Percentiles rank a stretch among this genome's conserved stretches.
Conservation (phyloP, 2,888 invertebrate genomes). For the Lagria hirta region DNA sequence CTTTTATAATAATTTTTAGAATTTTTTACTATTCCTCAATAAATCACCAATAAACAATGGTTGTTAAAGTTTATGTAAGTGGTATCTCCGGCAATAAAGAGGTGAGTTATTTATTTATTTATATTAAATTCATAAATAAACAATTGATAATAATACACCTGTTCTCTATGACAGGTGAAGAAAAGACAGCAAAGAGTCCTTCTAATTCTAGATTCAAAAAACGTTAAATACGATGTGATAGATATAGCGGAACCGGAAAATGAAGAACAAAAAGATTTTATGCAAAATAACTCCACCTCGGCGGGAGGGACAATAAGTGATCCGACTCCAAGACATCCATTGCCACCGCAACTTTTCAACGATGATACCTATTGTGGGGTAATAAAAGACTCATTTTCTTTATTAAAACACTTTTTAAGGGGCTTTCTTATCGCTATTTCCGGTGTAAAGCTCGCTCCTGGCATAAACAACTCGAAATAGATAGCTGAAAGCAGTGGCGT, state of each 20-base stretch:
- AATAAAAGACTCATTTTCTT: too few relatives aligned
- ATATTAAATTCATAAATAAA: not conserved
- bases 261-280: conserved; percentile 85
- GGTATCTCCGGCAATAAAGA: conserved; percentile 94
- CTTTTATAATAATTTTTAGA: conserved; percentile 12
- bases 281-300: conserved; percentile 84
- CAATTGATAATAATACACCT: conserved; percentile 28
- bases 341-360: conserved; percentile 94
- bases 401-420: too few relatives aligned
- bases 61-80: conserved; percentile 87
- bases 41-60: conserved; percentile 61
- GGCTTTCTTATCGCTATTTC: too few relatives aligned
- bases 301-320: conserved; percentile 74
- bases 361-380: conserved; percentile 92
- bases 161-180: conserved; percentile 70
- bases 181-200: conserved; percentile 92
- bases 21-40: conserved; percentile 12
- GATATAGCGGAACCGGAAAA: conserved; percentile 94
- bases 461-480: too few relatives aligned
- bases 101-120: conserved; percentile 61
- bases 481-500: too few relatives aligned
- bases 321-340: conserved; percentile 72
- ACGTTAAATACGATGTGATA: conserved; percentile 83
- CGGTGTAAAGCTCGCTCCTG: too few relatives aligned
- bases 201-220: conserved; percentile 91